Evolutionary conservation across 2,888 invertebrate genomes (phyloP).

Genomic region (Magallana nippona): DNA sequence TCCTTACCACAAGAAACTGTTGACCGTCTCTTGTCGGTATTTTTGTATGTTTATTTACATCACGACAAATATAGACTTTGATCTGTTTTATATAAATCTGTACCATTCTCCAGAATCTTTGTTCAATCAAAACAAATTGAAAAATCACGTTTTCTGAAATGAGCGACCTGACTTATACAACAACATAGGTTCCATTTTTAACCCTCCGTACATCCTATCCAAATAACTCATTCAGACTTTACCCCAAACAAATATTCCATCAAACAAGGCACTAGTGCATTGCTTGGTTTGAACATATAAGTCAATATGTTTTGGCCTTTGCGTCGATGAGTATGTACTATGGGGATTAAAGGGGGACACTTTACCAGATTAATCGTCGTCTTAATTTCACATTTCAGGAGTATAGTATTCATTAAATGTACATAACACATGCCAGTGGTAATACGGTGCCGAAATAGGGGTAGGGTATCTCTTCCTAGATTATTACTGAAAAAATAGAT

Average conservation of each 20-base stretch:
- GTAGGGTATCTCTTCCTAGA: too few species aligned
- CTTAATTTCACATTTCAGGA: too few species aligned
- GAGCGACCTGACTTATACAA: background rate
- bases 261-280: slow-evolving; percentile 1
- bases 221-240: background rate
- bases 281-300: background rate
- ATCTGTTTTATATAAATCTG: too few species aligned
- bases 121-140: background rate
- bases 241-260: background rate
- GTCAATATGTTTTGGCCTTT: background rate
- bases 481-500: too few species aligned
- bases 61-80: too few species aligned
- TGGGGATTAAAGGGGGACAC: background rate
- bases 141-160: background rate
- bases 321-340: background rate
- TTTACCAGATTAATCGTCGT: background rate
- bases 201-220: background rate
- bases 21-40: too few species aligned
- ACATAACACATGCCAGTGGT: too few species aligned
- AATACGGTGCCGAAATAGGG: too few species aligned
- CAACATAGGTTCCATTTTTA: background rate
- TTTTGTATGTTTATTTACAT: too few species aligned
- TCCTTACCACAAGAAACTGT: too few species aligned
- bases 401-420: background rate
- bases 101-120: too few species aligned